phyloP scores from a whole-genome alignment of 1,140 invertebrate genomes.

The Nasonia giraulti region DNA sequence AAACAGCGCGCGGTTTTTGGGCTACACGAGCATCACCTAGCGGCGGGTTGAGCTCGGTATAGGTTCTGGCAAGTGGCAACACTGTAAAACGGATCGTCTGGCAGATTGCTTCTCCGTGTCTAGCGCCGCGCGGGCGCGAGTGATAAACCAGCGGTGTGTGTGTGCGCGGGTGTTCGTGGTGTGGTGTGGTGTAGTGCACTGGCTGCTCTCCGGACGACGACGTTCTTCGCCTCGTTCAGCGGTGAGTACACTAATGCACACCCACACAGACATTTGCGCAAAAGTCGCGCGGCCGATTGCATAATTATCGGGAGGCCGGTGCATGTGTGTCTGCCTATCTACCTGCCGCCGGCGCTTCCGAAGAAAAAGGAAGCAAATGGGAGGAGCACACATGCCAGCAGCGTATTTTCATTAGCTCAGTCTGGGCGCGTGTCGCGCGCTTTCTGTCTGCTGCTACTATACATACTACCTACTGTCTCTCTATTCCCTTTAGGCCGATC shows the following conservation, averaged over 20 bases:
- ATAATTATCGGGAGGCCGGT: constrained; percentile 14
- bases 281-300: background rate
- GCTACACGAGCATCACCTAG: no score
- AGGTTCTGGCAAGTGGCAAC: no score
- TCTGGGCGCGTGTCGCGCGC: background rate
- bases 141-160: constrained; percentile 55
- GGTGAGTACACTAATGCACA: constrained; percentile 63
- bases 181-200: background rate
- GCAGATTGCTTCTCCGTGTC: background rate
- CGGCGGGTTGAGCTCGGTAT: no score
- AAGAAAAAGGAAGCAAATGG: background rate
- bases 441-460: constrained; percentile 35
- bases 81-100: background rate
- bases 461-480: background rate
- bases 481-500: background rate
- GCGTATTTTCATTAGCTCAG: background rate
- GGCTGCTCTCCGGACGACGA: constrained; percentile 64
- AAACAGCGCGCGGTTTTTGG: no score
- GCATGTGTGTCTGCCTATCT: no score
- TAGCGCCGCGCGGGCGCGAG: constrained; percentile 31
- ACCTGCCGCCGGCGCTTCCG: background rate
- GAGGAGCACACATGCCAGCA: background rate
- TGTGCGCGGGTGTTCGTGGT: constrained; percentile 49
- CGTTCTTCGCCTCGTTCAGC: constrained; percentile 68
- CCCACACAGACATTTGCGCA: background rate